Base-by-base conservation (phyloP, 2,797 vertebrate species). In the Crenuchus spilurus region DNA sequence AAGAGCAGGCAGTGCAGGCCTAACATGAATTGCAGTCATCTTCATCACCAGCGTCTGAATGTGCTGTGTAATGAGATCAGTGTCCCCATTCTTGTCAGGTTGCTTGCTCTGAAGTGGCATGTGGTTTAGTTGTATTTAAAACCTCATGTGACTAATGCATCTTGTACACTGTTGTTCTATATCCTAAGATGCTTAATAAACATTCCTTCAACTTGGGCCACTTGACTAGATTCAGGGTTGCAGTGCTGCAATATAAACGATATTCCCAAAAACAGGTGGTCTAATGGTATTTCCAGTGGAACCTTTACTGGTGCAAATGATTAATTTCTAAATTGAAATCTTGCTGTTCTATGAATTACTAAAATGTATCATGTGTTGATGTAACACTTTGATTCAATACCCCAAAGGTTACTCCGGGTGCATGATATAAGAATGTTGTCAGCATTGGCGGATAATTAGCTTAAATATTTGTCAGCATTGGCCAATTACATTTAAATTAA, bases 21-120 rank as follows among this genome's bases (percentile, higher is more conserved):
- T 67, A 58, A 74, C 77, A 76, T 79, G 77, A 76, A 76, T 54
- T 63, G 60, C n/a, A 78, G 67, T 72, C 72, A 69, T 82, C 74
- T 42, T 61, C 67, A 77, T 71, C 39, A 49, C 46, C 70, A 30
- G 52, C 72, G 71, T 82, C 67, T 55, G 48, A 75, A 61, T 75
- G 75, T 74, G 39, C 54, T 62, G 64, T 80, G 58, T 74, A 77
- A 67, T 69, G 46, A 61, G 55, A 75, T 73, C 14, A n/a, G 49
- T 77, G 74, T 73, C 62, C 55, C 46, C 72, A 73, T 83, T 75
- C 72, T 64, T 66, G 65, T 72, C 64, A 70, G 77, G 77, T n/a
- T 76, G 72, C 77, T 82, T 82, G 70, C 72, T 64, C 72, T 72
- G 44, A 37, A 49, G 54, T 75, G 41, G 77, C 80, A 77, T 80